Conservation (phyloP, 2,113 vertebrate genomes). For the Larimichthys polyactis region DNA sequence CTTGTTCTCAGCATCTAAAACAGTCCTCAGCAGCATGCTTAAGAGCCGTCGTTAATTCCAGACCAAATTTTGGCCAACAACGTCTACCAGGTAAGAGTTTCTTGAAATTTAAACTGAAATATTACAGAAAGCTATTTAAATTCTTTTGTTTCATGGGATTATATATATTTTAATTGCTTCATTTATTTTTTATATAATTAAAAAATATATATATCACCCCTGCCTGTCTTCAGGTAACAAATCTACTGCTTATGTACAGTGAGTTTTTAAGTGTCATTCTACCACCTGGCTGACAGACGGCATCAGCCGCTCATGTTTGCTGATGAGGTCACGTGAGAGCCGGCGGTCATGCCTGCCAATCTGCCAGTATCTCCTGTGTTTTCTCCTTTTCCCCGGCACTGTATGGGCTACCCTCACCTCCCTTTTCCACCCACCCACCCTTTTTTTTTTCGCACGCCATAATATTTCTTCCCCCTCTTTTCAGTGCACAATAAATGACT, state of each 20-base stretch:
- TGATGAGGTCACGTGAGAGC: slow-evolving; percentile 72
- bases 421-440: slow-evolving; percentile 35
- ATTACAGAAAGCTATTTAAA: background rate
- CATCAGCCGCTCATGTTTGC: slow-evolving; percentile 82
- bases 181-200: background rate
- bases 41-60: slow-evolving; percentile 95
- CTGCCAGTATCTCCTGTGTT: slow-evolving; percentile 63
- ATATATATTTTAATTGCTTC: background rate
- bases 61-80: slow-evolving; percentile 93
- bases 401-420: slow-evolving; percentile 57
- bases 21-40: slow-evolving; percentile 93
- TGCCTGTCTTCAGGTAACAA: background rate
- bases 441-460: slow-evolving; percentile 57
- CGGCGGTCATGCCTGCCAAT: slow-evolving; percentile 71
- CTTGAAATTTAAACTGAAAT: background rate
- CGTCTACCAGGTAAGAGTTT: slow-evolving; percentile 90
- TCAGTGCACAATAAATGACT: slow-evolving; percentile 99
- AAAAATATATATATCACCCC: background rate
- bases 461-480: slow-evolving; percentile 82
- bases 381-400: slow-evolving; percentile 47
- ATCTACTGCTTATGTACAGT: background rate
- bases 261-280: slow-evolving; percentile 46
- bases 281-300: slow-evolving; percentile 58
- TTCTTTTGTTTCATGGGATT: background rate
- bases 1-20: slow-evolving; percentile 90